Evolutionary conservation across 2,888 invertebrate species (phyloP).

Genomic region (Tuta absoluta): DNA sequence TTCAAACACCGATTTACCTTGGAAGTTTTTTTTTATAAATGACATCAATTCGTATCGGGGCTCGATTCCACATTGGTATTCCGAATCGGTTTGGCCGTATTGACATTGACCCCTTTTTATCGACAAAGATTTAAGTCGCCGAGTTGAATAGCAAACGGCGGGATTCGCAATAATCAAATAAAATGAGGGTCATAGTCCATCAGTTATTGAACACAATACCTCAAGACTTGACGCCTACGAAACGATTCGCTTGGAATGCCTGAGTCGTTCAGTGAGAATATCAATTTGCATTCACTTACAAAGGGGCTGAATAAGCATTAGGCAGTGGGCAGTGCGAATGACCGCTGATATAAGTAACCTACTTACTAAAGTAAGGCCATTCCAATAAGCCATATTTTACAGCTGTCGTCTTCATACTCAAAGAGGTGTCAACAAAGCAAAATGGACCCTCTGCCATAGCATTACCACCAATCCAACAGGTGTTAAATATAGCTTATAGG

Average conservation of each 20-base stretch:
- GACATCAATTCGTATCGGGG: neutral
- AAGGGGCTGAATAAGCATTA: constrained; percentile 1
- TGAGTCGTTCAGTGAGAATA: neutral
- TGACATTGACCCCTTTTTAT: constrained; percentile 12
- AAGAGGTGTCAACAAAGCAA: no score
- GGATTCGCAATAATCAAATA: constrained; percentile 26
- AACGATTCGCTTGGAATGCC: constrained; percentile 12
- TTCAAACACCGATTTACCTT: no score
- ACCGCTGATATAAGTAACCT: neutral
- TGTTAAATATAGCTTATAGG: no score
- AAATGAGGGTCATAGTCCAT: constrained; percentile 26
- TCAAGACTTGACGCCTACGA: constrained; percentile 12
- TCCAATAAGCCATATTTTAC: no score
- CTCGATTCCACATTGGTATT: neutral
- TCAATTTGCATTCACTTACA: neutral
- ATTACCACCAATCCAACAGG: no score
- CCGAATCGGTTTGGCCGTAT: neutral
- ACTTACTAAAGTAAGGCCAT: no score
- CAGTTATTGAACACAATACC: constrained; percentile 21
- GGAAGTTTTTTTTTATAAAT: no score
- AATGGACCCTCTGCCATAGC: no score
- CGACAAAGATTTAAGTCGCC: neutral
- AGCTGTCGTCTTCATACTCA: no score
- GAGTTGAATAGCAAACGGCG: constrained; percentile 6
- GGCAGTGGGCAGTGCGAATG: neutral